Evolutionary conservation across 1,140 invertebrate species (phyloP), one percentile per base, ranked within the genome.

Genomic region (Drosophila persimilis): DNA sequence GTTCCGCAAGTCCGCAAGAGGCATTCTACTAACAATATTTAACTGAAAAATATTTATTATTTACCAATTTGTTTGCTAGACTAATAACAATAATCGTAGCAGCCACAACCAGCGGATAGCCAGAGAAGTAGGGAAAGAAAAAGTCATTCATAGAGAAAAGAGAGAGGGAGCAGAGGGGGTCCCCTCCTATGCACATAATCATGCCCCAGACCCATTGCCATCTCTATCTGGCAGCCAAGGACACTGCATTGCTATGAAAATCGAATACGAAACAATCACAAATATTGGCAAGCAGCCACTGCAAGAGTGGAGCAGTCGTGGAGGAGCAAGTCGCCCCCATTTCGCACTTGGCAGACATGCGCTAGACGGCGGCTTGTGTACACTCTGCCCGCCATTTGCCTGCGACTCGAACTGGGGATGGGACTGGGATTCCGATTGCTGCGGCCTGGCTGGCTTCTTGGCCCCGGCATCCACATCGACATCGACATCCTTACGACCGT

Each of bases 21-120:
- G 80, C 80, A 73, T 74, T 63, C 81, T 86, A 83, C 86, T 90
- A 90, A 90, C 83, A 90, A 90, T 90, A 90, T 90, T 90, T 90
- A 90, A 90, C 88, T 88, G 89, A 90, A 88, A 90, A 90, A 90
- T 90, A 90, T 90, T 90, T 90, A 90, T 90, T 90, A 90, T 90
- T 90, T 90, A 89, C 88, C 88, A 90, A 90, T 90, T 90, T 90
- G 88, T 90, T 90, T 90, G 83, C 83, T 90, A 70, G 88, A 86
- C 88, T 90, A 90, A 90, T 90, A 90, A 90, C 88, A 90, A 90
- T 90, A 90, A 90, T 90, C 88, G 79, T 78, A 90, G 77, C 80
- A 80, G 76, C 35, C 78, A 70, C 60, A 55, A 65, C n/a, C 57
- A 29, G 22, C 53, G 63, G 50, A 54, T 52, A 46, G 61, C 65